Base-by-base conservation (phyloP, 2,888 invertebrate genomes). In the Eurytoma californica region DNA sequence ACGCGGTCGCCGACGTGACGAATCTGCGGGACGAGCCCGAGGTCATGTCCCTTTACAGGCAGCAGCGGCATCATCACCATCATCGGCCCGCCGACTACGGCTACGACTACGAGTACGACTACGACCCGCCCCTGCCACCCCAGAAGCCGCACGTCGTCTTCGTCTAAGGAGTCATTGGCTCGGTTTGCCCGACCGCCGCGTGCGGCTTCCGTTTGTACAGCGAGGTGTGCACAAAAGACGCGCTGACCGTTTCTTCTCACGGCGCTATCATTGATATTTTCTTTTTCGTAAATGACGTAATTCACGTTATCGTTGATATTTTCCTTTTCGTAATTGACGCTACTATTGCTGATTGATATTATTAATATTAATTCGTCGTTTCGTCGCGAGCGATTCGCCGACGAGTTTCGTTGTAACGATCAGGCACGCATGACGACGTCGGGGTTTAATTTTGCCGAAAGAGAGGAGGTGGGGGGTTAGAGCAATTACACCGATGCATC, bases 61-160 rank as follows among this genome's bases (percentile, higher is more conserved):
- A 87, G 84, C 86, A 87, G 49, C 61, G 58, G 39, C 73, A 78
- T 14, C 75, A 81, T 18, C 67, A 67, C 18, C 72, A 28, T 20
- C 68, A 30, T 58, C 83, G 84, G 58, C 72, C 85, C 39, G 78
- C 83, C 47, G 87, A 86, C 77, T 87, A 87, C 68, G 86, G 86
- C 80, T 87, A 87, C 82, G 87, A 89, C 61, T 87, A 86, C 82
- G 87, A 89, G 65, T 87, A 86, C 82, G 86, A 89, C 76, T 89
- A 88, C 83, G 87, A 89, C 67, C 81, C 84, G 58, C 83, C 86
- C 16, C 77, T 79, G 72, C 79, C 87, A 28, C 86, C 87, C 65
- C 87, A 89, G 76, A 89, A 88, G 81, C 87, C 90, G n/a, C 90
- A 90, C 83, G 88, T 90, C 57, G 90, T 90, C 70, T 90, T 90